phyloP scores from a whole-genome alignment of 2,888 invertebrate genomes.

The Oscheius sp. region DNA sequence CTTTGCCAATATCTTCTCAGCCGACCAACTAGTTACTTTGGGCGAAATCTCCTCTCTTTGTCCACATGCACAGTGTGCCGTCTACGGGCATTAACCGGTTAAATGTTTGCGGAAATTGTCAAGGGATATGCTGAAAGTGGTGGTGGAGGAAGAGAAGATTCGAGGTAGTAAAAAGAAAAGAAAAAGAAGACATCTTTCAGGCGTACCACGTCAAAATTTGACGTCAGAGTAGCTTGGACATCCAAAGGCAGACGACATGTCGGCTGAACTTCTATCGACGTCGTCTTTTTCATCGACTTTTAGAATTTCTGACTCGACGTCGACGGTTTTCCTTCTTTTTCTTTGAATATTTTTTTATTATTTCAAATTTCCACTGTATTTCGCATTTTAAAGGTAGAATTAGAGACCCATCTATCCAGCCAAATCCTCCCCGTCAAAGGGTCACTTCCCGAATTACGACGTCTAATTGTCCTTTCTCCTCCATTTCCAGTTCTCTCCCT shows the following conservation, averaged over 20 bases:
- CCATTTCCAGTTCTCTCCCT: background rate
- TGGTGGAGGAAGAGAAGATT: background rate
- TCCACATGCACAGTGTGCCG: conserved; percentile 1
- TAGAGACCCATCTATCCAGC: too few species aligned
- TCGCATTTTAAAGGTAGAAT: background rate
- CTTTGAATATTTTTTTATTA: background rate
- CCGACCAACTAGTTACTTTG: conserved; percentile 1
- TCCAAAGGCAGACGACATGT: too few species aligned
- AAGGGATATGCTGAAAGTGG: background rate
- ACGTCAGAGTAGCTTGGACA: too few species aligned
- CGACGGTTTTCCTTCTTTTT: background rate
- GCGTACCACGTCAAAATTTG: too few species aligned
- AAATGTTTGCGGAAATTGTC: conserved; percentile 9
- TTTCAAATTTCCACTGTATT: background rate
- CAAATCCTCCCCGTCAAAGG: background rate
- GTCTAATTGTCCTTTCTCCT: background rate
- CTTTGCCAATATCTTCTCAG: background rate
- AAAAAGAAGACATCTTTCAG: too few species aligned
- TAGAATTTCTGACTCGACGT: too few species aligned
- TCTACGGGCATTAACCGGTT: conserved; percentile 2
- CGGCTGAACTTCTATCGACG: too few species aligned
- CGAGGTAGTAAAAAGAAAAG: background rate
- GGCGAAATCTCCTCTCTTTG: background rate
- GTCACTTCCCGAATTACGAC: background rate
- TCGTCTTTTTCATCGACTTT: too few species aligned